phyloP scores from a whole-genome alignment of 2,888 invertebrate species.

The Sinodicranocentrus sp. region DNA sequence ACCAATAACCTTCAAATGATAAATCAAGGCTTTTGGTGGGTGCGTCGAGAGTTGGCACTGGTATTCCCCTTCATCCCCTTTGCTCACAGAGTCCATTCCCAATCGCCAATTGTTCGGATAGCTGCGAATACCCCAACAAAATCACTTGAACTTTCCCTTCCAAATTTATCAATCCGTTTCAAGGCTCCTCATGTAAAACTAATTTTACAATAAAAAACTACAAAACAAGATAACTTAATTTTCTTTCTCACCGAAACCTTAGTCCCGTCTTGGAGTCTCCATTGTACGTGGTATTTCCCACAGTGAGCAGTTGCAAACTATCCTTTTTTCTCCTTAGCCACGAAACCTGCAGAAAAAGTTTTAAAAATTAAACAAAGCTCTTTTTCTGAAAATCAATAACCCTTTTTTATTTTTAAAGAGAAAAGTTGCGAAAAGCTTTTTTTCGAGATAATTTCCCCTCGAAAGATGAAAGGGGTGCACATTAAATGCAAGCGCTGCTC shows the following conservation, averaged over 20 bases:
- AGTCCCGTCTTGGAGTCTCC: slow-evolving; percentile 82
- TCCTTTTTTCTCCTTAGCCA: slow-evolving; percentile 82
- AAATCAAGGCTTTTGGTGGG: slow-evolving; percentile 82
- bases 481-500: slow-evolving; percentile 5
- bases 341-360: slow-evolving; percentile 80
- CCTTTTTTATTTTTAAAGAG: too few relatives aligned
- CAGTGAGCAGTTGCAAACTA: slow-evolving; percentile 82
- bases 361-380: too few relatives aligned
- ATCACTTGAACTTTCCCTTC: too few relatives aligned
- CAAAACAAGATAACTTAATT: too few relatives aligned
- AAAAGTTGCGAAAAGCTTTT: not conserved
- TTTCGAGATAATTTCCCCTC: too few relatives aligned
- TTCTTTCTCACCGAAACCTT: slow-evolving; percentile 80
- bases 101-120: slow-evolving; percentile 84
- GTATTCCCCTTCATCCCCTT: slow-evolving; percentile 83
- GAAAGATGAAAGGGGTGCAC: too few relatives aligned
- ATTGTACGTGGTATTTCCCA: slow-evolving; percentile 82
- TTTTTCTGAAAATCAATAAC: too few relatives aligned
- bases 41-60: slow-evolving; percentile 84
- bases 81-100: slow-evolving; percentile 82
- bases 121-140: slow-evolving; percentile 65
- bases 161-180: too few relatives aligned
- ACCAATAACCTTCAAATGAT: slow-evolving; percentile 82
- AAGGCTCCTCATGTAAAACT: too few relatives aligned
- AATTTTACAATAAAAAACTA: too few relatives aligned